Evolutionary conservation across 1,140 invertebrate genomes (phyloP), one percentile per base, ranked within the genome.

Genomic region (Mercenaria mercenaria): DNA sequence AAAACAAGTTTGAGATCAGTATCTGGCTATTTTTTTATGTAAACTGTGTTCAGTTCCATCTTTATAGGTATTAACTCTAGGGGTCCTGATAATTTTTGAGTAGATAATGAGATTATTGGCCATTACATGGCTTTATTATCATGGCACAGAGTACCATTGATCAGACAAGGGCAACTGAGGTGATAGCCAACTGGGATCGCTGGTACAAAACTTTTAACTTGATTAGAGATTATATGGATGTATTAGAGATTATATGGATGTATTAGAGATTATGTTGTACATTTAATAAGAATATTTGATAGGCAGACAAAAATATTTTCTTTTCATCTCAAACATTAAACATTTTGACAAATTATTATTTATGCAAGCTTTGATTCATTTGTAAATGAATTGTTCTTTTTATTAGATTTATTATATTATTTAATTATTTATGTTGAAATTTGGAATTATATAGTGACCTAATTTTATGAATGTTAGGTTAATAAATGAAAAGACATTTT

Each of bases 41-140:
- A 56, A 56, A 56, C 15, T 56, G 20, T 56, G 52, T 56, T 56
- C 8, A 8, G 3, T 56, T 23, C 52, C 52, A 56, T 56, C 52
- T 11, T 56, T 20, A 56, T 23, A 56, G 61, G 18, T 32, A 67
- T 67, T 4, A 67, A 67, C 61, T 67, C 4, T n/a, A 37, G 61
- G 61, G 61, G 23, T 67, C 11, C 61, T 67, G 61, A 67, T 67
- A 67, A 8, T 39, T 39, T 37, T 39, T 32, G 29, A 23, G 67
- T 20, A 39, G 67, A 72, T 72, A 1, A 72, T 72, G 18, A 72
- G 67, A 72, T 72, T 72, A 47, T 47, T 47, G 34, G 8, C 67
- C 67, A 72, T 72, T 72, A 39, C 67, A 72, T 72, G 34, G 34
- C 10, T 72, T 72, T 72, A 37, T 72, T 72, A 72, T 72, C 2